Conservation (phyloP, 2,113 vertebrate genomes). For the Alethe castanea region DNA sequence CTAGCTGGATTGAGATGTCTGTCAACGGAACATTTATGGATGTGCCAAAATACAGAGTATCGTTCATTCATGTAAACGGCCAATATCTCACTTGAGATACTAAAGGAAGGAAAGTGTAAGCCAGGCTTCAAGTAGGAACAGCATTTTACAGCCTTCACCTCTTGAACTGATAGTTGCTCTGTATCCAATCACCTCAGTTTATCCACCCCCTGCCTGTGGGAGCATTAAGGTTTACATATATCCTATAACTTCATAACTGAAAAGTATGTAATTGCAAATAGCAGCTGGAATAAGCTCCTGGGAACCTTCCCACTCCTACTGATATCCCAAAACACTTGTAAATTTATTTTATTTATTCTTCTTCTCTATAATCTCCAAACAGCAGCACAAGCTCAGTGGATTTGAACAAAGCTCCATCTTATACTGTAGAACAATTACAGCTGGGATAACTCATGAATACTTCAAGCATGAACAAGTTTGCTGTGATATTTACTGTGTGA, state of each 20-base stretch:
- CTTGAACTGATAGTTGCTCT: neutral
- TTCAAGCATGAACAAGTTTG: neutral
- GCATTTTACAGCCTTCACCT: neutral
- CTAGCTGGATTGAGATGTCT: neutral
- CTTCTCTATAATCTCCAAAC: fast-evolving
- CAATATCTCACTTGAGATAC: neutral
- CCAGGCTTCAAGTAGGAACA: neutral
- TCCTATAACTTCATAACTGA: neutral
- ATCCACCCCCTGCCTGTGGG: neutral
- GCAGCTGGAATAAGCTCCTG: neutral
- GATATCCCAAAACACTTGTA: neutral
- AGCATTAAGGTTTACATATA: neutral
- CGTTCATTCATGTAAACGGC: fast-evolving
- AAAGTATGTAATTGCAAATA: neutral
- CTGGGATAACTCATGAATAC: neutral
- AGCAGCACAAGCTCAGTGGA: neutral
- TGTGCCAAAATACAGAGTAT: neutral
- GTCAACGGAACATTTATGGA: neutral
- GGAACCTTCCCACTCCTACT: neutral
- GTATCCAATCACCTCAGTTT: neutral
- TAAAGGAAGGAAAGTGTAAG: neutral
- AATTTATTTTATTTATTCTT: neutral
- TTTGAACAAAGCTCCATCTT: neutral
- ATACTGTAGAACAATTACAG: neutral
- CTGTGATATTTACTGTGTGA: neutral